These are phyloP conservation scores for Drosophila bunnanda DNA, from an alignment of 2,888 invertebrate genomes.

Conservation along the genomic window DNA sequence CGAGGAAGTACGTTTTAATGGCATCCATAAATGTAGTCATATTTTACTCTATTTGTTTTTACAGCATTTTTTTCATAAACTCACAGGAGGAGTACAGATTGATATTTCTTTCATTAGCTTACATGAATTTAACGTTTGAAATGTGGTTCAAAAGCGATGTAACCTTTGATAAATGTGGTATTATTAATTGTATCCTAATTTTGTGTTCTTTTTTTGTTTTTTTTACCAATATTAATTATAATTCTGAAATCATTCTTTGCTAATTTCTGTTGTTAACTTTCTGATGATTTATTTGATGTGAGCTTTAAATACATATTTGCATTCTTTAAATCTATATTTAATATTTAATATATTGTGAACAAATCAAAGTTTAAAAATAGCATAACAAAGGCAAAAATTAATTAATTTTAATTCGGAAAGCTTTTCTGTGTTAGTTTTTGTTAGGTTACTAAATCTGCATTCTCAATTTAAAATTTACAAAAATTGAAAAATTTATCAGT, in stretches of 20 bases:
- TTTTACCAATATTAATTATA: neutral
- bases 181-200: neutral
- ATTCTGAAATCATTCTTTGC: neutral
- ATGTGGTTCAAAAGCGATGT: neutral
- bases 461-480: no score
- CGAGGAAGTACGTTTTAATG: constrained; percentile 21
- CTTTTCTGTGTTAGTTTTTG: no score
- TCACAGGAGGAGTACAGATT: neutral
- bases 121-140: rapidly evolving
- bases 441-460: no score
- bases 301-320: neutral
- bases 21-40: constrained; percentile 14
- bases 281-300: no score
- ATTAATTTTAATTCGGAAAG: no score
- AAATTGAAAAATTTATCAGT: no score
- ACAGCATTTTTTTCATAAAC: constrained; percentile 5
- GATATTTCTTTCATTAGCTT: neutral
- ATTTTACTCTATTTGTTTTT: constrained; percentile 15
- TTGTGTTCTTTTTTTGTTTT: neutral
- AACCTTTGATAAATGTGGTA: neutral
- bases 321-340: no score
- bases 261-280: neutral
- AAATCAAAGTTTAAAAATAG: no score
- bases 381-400: no score
- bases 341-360: no score